Base-by-base conservation (phyloP, 2,113 vertebrate species). In the Pomatostomus ruficeps region DNA sequence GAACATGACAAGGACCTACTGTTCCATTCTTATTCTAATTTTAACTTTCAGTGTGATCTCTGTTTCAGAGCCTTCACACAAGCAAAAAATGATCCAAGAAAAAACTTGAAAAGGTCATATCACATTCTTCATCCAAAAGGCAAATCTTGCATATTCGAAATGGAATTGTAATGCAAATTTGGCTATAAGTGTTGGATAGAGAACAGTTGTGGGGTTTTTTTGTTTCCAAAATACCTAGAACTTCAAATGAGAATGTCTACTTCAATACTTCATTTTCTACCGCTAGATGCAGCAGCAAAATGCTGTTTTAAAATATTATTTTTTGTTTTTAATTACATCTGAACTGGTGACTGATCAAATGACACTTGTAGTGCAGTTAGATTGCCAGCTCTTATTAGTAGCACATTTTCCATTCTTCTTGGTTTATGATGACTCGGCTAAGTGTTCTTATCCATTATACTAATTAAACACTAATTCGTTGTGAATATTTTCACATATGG, bases 401-500 rank as follows among this genome's bases (percentile, higher is more conserved):
- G 75, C 78, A 92, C 4, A 2, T 95, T 90, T 91, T 88, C 74
- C 58, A 78, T 93, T 95, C 58, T 54, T 91, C 88, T 91, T 85
- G 92, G 67, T 71, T 90, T 94, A 59, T 81, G 71, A 89, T 91
- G 93, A 93, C 36, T 95, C 63, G 87, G 72, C 78, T 46, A 92
- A 92, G 72, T 86, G 57, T 93, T 78, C 74, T 94, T 96, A 94
- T 85, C 68, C 79, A 65, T 88, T 93, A 58, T 42, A 46, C 76
- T 94, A 92, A 91, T 93, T 95, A 96, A 94, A 90, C 58, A 58
- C 57, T 91, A 95, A 96, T 54, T 42, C 23, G 5, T 73, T 93
- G 73, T 48, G 54, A 90, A 82, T 94, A 85, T 86, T 90, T 80
- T 82, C 81, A 83, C 94, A 95, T 93, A 95, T 93, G 94, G 88